phyloP scores from a whole-genome alignment of 2,888 invertebrate genomes.

The Epiblema foenella region DNA sequence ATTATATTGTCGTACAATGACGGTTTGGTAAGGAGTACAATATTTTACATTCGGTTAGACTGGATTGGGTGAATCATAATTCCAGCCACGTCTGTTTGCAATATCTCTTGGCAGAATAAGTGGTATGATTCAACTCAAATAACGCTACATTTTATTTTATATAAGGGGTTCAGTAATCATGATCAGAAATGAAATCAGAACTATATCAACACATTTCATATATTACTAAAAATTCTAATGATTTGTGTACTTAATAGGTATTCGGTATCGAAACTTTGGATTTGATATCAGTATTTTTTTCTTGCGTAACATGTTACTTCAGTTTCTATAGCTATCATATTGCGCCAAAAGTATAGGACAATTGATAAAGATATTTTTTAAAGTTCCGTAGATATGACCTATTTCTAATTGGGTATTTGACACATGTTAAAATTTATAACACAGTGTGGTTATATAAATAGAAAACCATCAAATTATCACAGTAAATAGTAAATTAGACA shows the following conservation, averaged over 20 bases:
- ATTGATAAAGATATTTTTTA: no score
- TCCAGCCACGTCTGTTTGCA: conserved; percentile 61
- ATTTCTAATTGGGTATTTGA: no score
- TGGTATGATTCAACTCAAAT: conserved; percentile 57
- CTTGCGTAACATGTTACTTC: background rate
- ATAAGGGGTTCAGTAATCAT: background rate
- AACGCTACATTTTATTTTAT: conserved; percentile 26
- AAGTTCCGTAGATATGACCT: no score
- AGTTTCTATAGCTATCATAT: no score
- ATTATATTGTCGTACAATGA: background rate
- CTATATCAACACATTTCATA: background rate
- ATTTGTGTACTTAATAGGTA: background rate
- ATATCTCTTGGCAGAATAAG: conserved; percentile 49
- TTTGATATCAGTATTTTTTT: background rate
- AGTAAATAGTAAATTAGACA: no score
- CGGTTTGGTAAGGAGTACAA: conserved; percentile 3
- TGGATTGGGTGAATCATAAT: conserved; percentile 57
- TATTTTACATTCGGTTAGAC: conserved; percentile 28
- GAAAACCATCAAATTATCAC: no score
- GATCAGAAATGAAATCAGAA: background rate
- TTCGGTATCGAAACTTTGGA: no score
- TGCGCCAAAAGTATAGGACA: no score
- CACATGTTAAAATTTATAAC: no score
- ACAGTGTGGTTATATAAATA: no score
- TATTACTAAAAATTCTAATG: conserved; percentile 1